Base-by-base conservation (phyloP, 2,797 vertebrate genomes). In the Lophotriccus pileatus region DNA sequence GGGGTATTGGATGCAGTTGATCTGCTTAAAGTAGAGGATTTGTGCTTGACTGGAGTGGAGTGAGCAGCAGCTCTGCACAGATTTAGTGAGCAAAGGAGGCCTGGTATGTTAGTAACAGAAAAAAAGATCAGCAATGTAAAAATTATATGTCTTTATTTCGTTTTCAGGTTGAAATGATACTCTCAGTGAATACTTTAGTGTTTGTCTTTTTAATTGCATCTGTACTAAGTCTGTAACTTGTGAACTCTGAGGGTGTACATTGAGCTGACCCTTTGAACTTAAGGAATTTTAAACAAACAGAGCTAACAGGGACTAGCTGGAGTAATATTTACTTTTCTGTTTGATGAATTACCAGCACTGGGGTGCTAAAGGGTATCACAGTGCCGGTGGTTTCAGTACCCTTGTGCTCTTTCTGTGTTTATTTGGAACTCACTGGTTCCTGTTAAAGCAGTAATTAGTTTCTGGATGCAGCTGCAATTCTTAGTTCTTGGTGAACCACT, bases 231-330 rank as follows among this genome's bases (percentile, higher is more conserved):
- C 67, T 28, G 27, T 81, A 53, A 56, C 44, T 95, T 94, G 55
- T 85, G 43, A 84, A 84, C 53, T 77, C 39, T 23, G 34, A 79
- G 64, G 30, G 39, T 43, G 15, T 80, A 27, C 37, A 18, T 22
- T 67, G 84, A 79, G 70, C 78, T 87, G 84, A 46, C 56, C 58
- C 75, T 60, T 50, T 89, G 49, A 92, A 92, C 86, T 75, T 75
- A 46, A 95, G 27, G 46, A 89, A 69, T 95, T 87, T 97, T 92
- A 95, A 95, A 76, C 69, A 93, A 88, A 84, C 89, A 88, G 55
- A 91, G 55, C 80, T 94, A 62, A 84, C 19, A 22, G 89, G 30
- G 52, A 77, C 84, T 89, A 87, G 81, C n/a, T 86, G 74, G 59
- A 68, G n/a, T 44, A 78, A 32, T 89, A 50, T 95, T 96, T 93